phyloP scores from a whole-genome alignment of 2,113 vertebrate species.

The Rhagologus leucostigma region DNA sequence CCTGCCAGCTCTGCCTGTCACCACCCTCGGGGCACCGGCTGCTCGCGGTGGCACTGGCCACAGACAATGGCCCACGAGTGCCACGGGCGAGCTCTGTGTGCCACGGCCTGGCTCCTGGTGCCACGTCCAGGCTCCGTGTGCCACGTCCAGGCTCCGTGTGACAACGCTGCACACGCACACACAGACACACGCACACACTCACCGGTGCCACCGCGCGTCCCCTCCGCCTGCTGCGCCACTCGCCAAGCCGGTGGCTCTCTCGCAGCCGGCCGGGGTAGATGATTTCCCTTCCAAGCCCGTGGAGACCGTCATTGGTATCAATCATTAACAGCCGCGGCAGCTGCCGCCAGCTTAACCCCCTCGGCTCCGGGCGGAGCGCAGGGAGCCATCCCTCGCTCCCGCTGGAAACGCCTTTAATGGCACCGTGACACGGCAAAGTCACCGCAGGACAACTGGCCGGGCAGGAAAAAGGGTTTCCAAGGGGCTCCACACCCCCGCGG shows the following conservation, averaged over 20 bases:
- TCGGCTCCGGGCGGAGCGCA: neutral
- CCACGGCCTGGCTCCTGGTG: neutral
- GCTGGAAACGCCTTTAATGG: neutral
- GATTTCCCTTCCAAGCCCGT: conserved; percentile 47
- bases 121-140: neutral
- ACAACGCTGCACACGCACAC: rapidly evolving
- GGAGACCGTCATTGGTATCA: conserved; percentile 64
- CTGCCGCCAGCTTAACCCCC: conserved; percentile 69
- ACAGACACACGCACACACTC: neutral
- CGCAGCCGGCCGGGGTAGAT: neutral
- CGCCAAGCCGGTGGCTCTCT: neutral
- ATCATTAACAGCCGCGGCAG: conserved; percentile 75
- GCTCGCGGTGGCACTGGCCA: neutral
- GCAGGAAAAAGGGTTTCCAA: neutral
- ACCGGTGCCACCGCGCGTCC: neutral
- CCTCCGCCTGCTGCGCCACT: neutral
- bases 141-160: rapidly evolving
- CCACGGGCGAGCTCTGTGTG: rapidly evolving
- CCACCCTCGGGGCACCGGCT: neutral
- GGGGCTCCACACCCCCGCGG: rapidly evolving
- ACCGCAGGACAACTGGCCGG: rapidly evolving
- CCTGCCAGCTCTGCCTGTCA: neutral
- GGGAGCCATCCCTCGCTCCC: neutral
- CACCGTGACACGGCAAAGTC: neutral
- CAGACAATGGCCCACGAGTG: neutral